Conservation (phyloP, 2,113 vertebrate genomes). For the Antechinus flavipes region DNA sequence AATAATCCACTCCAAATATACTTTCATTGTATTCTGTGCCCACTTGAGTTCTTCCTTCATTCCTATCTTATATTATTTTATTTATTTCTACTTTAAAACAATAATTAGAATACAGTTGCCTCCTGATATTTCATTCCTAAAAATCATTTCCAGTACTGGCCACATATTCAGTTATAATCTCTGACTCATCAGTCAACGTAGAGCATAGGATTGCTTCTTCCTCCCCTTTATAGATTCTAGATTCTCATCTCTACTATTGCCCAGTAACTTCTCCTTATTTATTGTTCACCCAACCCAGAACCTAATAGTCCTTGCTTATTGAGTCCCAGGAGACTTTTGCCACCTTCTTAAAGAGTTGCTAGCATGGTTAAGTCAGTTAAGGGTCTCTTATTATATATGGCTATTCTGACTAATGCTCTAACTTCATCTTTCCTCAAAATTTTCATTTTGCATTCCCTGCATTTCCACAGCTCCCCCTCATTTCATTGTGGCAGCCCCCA, state of each 20-base stretch:
- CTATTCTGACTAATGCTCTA: not conserved
- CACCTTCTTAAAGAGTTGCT: not conserved
- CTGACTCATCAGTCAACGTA: not conserved
- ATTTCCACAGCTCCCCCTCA: not conserved
- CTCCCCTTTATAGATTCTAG: not conserved
- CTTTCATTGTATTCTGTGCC: not conserved
- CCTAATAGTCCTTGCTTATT: not conserved
- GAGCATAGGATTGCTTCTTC: not conserved
- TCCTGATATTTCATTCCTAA: not conserved
- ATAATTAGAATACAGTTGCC: not conserved
- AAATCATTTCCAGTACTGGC: not conserved
- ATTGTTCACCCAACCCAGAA: not conserved
- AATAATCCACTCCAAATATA: not conserved
- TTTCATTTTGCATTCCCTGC: not conserved
- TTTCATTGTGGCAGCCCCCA: not conserved
- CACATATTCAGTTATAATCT: not conserved
- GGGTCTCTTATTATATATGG: too few species aligned
- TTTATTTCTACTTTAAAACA: not conserved
- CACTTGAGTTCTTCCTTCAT: not conserved
- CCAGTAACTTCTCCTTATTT: not conserved
- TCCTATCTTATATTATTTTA: not conserved
- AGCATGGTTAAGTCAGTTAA: not conserved
- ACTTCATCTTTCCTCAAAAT: not conserved
- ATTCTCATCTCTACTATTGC: not conserved
- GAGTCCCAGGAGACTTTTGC: not conserved